Conservation (phyloP, 2,797 vertebrate species). For the Onychomys arenicola region DNA sequence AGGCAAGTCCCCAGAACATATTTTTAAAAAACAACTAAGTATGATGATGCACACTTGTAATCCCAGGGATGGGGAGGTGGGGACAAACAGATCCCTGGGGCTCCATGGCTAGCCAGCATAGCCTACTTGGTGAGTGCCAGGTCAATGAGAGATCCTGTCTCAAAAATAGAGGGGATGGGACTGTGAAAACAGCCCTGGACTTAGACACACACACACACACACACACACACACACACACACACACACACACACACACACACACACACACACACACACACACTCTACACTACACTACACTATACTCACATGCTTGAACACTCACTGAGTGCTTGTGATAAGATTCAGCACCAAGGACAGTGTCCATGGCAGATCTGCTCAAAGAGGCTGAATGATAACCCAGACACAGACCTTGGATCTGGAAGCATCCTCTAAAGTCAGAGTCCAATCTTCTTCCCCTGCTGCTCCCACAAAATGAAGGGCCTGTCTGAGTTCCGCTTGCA, state of each 20-base stretch:
- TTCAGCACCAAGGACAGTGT: conserved; percentile 70
- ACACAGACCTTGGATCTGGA: neutral
- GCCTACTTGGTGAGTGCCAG: neutral
- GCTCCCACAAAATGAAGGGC: neutral
- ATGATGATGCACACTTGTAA: neutral
- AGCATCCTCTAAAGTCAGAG: neutral
- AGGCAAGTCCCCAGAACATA: neutral
- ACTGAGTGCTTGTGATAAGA: neutral
- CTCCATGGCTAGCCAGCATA: too few species aligned
- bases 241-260: neutral
- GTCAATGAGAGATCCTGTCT: neutral
- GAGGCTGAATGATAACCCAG: rapidly evolving
- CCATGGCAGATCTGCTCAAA: rapidly evolving
- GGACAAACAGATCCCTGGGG: neutral
- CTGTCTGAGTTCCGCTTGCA: neutral
- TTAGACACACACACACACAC: neutral
- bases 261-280: neutral
- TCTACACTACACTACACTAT: neutral
- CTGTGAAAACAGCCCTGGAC: neutral
- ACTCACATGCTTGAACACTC: too few species aligned
- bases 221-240: neutral
- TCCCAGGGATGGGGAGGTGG: neutral
- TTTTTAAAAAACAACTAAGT: neutral
- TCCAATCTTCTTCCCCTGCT: neutral
- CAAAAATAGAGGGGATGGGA: neutral